Evolutionary conservation across 2,888 invertebrate species (phyloP).

Genomic region (Cephonodes hylas): DNA sequence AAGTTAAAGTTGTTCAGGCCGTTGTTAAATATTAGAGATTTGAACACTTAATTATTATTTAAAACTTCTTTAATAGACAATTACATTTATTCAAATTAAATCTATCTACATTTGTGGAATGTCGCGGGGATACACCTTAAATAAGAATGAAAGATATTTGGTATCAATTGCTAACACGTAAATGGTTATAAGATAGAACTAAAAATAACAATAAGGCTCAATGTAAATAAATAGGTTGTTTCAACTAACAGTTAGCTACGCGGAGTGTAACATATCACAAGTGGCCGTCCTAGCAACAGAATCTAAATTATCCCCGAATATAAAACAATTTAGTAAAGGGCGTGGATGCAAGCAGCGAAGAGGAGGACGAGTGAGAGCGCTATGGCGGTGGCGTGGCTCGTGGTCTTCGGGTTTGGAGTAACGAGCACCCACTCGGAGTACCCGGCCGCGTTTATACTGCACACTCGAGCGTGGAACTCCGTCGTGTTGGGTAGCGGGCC

Average conservation of each 20-base stretch:
- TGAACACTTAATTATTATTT: constrained; percentile 52
- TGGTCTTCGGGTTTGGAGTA: constrained; percentile 40
- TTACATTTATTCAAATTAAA: constrained; percentile 37
- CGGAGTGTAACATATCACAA: neutral
- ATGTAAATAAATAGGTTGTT: neutral
- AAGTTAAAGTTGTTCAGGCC: constrained; percentile 10
- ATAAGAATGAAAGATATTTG: constrained; percentile 21
- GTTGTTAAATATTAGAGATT: constrained; percentile 30
- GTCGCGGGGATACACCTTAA: constrained; percentile 28
- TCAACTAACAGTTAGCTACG: neutral
- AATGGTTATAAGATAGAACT: neutral
- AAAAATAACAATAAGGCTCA: neutral
- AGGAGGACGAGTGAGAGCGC: constrained; percentile 30
- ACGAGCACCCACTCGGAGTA: constrained; percentile 61
- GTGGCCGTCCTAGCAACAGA: neutral
- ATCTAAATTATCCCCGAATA: constrained; percentile 25
- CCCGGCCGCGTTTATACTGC: constrained; percentile 63
- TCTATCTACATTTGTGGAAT: constrained; percentile 52
- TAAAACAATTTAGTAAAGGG: constrained; percentile 31
- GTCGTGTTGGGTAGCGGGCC: constrained; percentile 56
- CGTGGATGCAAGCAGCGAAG: constrained; percentile 31
- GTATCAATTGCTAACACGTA: constrained; percentile 20
- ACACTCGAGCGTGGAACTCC: constrained; percentile 56
- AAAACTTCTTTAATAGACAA: constrained; percentile 52
- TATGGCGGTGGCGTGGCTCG: constrained; percentile 19